Conservation (phyloP, 2,797 vertebrate genomes). For the Etheostoma nigrum region DNA sequence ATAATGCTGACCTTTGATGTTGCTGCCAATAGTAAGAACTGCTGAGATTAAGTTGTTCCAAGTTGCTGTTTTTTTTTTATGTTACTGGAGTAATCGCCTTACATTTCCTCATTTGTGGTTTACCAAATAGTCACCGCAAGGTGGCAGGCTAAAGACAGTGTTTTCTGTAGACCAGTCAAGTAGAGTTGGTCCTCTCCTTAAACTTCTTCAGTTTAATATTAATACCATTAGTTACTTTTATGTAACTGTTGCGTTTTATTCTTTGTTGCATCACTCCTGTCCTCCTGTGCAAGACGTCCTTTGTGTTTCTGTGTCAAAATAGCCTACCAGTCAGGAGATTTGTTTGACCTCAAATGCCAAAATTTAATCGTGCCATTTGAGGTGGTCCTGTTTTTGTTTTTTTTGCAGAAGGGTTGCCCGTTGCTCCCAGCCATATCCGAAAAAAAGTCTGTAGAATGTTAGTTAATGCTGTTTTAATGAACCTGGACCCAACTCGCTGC, state of each 20-base stretch:
- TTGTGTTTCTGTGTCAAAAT: background rate
- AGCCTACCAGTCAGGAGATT: background rate
- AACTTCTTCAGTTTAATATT: background rate
- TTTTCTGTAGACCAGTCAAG: background rate
- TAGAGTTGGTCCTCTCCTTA: background rate
- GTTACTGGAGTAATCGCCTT: background rate
- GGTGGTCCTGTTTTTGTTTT: constrained; percentile 10
- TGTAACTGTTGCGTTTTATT: constrained; percentile 16
- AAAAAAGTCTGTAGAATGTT: constrained; percentile 29
- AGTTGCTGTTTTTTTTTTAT: constrained; percentile 5
- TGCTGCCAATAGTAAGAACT: constrained; percentile 22
- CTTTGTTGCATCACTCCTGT: background rate
- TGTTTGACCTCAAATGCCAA: no score
- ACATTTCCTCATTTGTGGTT: constrained; percentile 15
- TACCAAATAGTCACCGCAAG: constrained; percentile 43
- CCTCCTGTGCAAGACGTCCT: background rate
- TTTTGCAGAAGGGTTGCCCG: constrained; percentile 10
- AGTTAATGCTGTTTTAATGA: constrained; percentile 3
- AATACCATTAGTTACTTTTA: constrained; percentile 7
- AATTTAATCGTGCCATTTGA: background rate
- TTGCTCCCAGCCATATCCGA: constrained; percentile 42
- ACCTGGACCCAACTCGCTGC: constrained; percentile 23
- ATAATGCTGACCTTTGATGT: constrained; percentile 5
- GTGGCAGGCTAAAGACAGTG: constrained; percentile 20
- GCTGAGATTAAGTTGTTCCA: constrained; percentile 47